Evolutionary conservation across 2,113 vertebrate species (phyloP).

Genomic region (Tringa solitaria): DNA sequence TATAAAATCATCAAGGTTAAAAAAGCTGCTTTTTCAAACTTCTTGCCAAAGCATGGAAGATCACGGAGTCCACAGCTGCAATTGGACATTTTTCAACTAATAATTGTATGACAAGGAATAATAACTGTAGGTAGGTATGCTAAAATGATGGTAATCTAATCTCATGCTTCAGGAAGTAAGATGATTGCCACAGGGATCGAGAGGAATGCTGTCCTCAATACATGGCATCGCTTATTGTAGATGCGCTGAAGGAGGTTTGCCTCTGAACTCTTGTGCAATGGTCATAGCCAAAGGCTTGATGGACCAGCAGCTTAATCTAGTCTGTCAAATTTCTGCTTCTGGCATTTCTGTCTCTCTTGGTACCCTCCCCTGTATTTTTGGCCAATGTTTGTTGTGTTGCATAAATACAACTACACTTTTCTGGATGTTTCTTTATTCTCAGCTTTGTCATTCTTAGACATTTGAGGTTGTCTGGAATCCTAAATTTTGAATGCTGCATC

Average conservation of each 20-base stretch:
- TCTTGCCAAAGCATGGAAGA: neutral
- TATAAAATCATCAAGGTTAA: neutral
- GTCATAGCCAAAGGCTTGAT: conserved; percentile 1
- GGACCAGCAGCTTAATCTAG: conserved; percentile 20
- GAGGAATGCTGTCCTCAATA: neutral
- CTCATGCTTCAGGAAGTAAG: conserved; percentile 23
- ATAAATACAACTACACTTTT: neutral
- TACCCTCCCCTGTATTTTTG: neutral
- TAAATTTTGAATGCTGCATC: neutral
- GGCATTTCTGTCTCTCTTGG: neutral
- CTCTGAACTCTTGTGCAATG: neutral
- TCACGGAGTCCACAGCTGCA: neutral
- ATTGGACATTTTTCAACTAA: neutral
- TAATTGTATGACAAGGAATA: neutral
- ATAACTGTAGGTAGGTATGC: neutral
- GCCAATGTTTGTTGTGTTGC: neutral
- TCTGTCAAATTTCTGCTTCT: conserved; percentile 28
- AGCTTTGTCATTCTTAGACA: neutral
- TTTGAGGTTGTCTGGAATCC: neutral
- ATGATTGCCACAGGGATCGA: neutral
- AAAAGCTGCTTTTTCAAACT: neutral
- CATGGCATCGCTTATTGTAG: neutral
- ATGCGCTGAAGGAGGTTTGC: neutral
- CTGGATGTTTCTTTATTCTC: neutral
- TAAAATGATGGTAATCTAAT: conserved; percentile 17